Conservation (phyloP, 2,888 invertebrate species). For the Acleris sparsana region DNA sequence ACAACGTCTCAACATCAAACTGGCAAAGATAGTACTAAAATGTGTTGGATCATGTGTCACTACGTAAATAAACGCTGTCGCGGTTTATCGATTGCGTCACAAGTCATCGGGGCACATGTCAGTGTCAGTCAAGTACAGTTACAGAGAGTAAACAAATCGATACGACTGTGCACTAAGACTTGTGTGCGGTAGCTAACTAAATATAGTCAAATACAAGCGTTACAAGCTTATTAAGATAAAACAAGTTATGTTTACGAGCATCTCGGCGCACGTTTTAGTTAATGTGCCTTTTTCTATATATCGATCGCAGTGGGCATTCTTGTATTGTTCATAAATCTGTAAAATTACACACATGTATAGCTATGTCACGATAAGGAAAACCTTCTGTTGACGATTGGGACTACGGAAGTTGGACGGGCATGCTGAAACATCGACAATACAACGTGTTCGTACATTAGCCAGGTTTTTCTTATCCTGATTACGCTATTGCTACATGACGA, state of each 20-base stretch:
- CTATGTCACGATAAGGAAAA: neutral
- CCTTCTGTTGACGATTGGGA: neutral
- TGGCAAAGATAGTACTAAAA: slow-evolving; percentile 8
- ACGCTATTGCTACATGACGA: no score
- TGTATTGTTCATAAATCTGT: slow-evolving; percentile 75
- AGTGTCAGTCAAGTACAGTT: slow-evolving; percentile 8
- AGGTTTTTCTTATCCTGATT: no score
- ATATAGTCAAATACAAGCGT: slow-evolving; percentile 14
- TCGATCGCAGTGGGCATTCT: slow-evolving; percentile 74
- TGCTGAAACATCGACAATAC: no score
- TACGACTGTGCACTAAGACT: slow-evolving; percentile 2
- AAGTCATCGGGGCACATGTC: slow-evolving; percentile 10
- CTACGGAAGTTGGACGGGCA: no score
- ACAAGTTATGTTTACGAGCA: slow-evolving; percentile 41
- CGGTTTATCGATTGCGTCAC: slow-evolving; percentile 17
- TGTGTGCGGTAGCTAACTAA: slow-evolving; percentile 4
- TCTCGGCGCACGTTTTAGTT: slow-evolving; percentile 69
- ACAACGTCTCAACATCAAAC: slow-evolving; percentile 2
- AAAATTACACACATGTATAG: slow-evolving; percentile 45
- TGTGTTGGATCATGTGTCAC: slow-evolving; percentile 14
- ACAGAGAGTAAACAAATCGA: neutral
- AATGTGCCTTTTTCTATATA: slow-evolving; percentile 61
- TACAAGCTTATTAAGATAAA: slow-evolving; percentile 14
- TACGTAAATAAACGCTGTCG: slow-evolving; percentile 21
- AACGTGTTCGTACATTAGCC: no score